These are phyloP conservation scores for Antigone vipio DNA, from an alignment of 2,113 vertebrate genomes.

Conservation along the genomic window DNA sequence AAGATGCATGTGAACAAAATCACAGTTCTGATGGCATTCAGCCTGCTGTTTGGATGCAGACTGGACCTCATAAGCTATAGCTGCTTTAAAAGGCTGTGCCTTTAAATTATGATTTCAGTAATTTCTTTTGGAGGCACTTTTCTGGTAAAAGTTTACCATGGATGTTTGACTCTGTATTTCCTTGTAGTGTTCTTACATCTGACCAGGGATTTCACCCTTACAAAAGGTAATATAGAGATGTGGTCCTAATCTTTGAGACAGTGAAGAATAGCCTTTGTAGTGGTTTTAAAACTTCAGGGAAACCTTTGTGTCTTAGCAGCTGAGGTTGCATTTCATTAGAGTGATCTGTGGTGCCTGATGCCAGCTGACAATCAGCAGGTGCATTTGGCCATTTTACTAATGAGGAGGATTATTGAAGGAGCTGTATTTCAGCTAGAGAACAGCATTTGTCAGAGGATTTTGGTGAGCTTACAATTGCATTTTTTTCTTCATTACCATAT, in stretches of 20 bases:
- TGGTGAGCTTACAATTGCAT: background rate
- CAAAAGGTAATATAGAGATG: background rate
- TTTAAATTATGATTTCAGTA: background rate
- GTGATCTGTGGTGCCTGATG: background rate
- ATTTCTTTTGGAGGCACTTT: background rate
- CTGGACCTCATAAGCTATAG: background rate
- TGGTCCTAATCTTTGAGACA: background rate
- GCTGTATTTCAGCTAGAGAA: background rate
- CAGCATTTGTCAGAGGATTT: background rate
- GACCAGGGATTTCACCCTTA: background rate
- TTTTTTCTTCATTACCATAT: background rate
- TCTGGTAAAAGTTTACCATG: background rate
- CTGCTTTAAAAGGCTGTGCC: background rate
- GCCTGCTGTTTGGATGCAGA: background rate
- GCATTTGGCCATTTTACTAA: constrained; percentile 38
- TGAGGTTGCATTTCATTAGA: constrained; percentile 26
- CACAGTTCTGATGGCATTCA: background rate
- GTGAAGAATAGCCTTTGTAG: background rate
- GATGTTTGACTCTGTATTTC: background rate
- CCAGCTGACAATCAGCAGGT: constrained; percentile 54
- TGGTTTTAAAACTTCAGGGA: background rate
- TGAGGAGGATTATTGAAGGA: constrained; percentile 39
- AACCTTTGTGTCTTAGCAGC: background rate
- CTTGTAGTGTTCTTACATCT: background rate
- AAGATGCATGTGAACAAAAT: background rate